A percentile compares a stretch with the other conserved stretches of the same genome.
Conservation (phyloP, 1,140 invertebrate species). For the Drosophila subpulchrella region DNA sequence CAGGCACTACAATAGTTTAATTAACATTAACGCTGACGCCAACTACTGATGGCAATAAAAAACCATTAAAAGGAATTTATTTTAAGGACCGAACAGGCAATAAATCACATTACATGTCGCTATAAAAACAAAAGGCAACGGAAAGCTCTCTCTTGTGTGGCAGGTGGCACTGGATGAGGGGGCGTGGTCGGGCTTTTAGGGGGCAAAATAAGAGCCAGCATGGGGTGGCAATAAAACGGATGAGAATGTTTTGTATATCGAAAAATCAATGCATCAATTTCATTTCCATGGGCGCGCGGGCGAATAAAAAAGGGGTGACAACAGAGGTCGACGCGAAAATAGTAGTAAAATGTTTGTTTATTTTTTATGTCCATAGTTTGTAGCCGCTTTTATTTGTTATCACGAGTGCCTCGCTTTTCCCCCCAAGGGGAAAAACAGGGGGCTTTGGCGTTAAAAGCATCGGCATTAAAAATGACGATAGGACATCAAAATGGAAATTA, state of each 20-base stretch:
- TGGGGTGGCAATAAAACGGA: constrained; percentile 56
- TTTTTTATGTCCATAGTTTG: constrained; percentile 77
- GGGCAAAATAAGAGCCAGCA: constrained; percentile 1
- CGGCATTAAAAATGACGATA: constrained; percentile 70
- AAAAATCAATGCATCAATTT: constrained; percentile 76
- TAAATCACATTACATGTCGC: constrained; percentile 80
- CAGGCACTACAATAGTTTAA: constrained; percentile 78
- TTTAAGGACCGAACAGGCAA: constrained; percentile 80
- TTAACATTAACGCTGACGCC: constrained; percentile 80
- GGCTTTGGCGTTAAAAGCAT: constrained; percentile 63
- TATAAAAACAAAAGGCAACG: constrained; percentile 75
- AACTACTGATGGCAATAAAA: constrained; percentile 80
- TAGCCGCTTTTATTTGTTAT: constrained; percentile 61
- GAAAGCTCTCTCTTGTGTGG: constrained; percentile 25
- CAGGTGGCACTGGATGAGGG: constrained; percentile 47
- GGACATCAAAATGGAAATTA: constrained; percentile 61
- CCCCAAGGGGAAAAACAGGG: background rate
- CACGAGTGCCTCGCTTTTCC: constrained; percentile 23
- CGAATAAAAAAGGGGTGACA: constrained; percentile 16
- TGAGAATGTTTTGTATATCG: constrained; percentile 74
- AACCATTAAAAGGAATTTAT: constrained; percentile 82
- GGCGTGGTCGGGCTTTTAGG: constrained; percentile 22
- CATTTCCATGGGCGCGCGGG: background rate
- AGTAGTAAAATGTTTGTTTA: constrained; percentile 68
- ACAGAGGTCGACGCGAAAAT: constrained; percentile 29